These are phyloP conservation scores for Pyrgilauda ruficollis DNA, from an alignment of 2,113 vertebrate genomes.

Conservation along the genomic window DNA sequence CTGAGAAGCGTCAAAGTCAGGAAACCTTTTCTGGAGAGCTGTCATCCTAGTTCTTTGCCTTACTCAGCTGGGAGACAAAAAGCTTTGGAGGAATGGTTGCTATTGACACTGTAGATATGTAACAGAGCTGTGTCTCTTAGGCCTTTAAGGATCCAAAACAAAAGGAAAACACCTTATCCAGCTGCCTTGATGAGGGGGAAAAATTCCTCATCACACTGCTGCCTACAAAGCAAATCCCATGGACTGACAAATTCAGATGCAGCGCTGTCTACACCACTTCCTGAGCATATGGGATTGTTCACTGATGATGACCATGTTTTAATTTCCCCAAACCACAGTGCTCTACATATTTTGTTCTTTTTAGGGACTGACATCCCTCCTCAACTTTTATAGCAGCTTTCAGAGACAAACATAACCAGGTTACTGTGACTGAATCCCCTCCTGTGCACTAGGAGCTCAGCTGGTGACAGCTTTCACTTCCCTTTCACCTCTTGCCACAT, in stretches of 20 bases:
- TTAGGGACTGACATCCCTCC: background rate
- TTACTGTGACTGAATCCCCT: background rate
- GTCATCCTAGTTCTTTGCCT: background rate
- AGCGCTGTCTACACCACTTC: background rate
- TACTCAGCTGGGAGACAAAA: background rate
- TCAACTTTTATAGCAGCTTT: background rate
- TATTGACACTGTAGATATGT: background rate
- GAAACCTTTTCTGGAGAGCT: background rate
- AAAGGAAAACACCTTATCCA: background rate
- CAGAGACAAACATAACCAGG: background rate
- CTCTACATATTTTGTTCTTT: background rate
- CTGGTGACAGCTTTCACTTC: background rate
- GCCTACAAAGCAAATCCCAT: background rate
- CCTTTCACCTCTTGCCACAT: background rate
- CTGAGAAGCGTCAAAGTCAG: background rate
- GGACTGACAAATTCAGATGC: background rate
- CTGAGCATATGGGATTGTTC: background rate
- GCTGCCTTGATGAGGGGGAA: background rate
- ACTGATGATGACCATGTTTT: background rate
- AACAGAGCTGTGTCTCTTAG: background rate
- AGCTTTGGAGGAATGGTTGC: background rate
- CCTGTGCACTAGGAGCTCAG: background rate
- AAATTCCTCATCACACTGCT: background rate
- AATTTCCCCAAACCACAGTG: background rate
- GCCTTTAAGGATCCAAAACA: background rate